phyloP scores from a whole-genome alignment of 2,888 invertebrate genomes.

The Hipparchia sbordonii region DNA sequence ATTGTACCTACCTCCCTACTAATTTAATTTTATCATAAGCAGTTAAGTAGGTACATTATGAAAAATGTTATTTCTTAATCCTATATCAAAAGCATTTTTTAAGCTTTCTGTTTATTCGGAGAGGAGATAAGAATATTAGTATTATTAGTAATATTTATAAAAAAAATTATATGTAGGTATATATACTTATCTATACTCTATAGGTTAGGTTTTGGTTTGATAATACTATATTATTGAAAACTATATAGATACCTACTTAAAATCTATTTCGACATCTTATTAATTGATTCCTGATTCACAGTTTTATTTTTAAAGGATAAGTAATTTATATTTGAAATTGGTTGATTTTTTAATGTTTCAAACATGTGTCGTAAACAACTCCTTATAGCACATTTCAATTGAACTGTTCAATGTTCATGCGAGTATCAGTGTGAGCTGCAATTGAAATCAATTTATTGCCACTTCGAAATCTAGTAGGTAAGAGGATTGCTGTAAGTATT shows the following conservation, averaged over 20 bases:
- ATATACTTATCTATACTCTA: no score
- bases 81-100: no score
- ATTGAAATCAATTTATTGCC: constrained; percentile 56
- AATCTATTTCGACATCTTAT: no score
- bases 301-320: background rate
- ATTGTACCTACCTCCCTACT: no score
- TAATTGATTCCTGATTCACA: background rate
- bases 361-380: background rate
- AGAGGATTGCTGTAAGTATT: constrained; percentile 49
- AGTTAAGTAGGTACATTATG: background rate
- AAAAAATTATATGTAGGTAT: no score
- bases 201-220: no score
- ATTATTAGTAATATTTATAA: no score
- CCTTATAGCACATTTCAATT: constrained; percentile 5
- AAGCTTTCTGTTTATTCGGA: no score
- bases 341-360: background rate
- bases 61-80: no score
- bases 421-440: constrained; percentile 49
- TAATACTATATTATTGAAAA: no score
- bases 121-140: no score
- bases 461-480: constrained; percentile 49
- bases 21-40: background rate
- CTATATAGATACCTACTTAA: no score
- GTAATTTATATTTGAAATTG: background rate
- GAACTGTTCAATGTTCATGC: background rate